phyloP scores from a whole-genome alignment of 1,140 invertebrate genomes.

The Bombus consobrinus region DNA sequence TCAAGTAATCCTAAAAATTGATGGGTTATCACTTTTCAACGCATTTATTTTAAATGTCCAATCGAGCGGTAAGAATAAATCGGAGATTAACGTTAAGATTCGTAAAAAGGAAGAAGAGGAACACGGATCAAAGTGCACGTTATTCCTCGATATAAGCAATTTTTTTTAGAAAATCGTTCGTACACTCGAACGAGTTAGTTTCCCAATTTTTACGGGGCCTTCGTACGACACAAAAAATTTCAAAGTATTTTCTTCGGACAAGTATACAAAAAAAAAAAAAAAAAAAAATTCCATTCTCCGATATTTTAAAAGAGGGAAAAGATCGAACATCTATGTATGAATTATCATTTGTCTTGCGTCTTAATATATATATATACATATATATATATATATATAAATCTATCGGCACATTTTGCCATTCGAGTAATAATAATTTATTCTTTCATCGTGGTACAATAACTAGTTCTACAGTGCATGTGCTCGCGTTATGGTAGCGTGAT shows the following conservation, averaged over 20 bases:
- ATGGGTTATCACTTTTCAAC: neutral
- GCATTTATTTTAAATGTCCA: neutral
- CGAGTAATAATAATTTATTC: constrained; percentile 32
- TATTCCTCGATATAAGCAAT: neutral
- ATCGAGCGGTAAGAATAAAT: neutral
- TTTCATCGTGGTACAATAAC: constrained; percentile 42
- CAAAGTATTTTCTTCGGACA: constrained; percentile 42
- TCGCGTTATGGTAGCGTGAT: constrained; percentile 56
- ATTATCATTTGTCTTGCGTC: constrained; percentile 37
- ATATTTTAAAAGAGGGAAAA: neutral
- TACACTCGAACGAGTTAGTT: constrained; percentile 14
- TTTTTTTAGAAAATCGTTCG: constrained; percentile 27
- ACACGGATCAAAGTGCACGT: neutral
- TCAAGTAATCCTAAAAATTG: neutral
- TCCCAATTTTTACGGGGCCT: constrained; percentile 52
- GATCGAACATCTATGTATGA: neutral
- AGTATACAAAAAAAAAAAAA: neutral
- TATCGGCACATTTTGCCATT: constrained; percentile 40
- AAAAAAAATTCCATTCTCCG: constrained; percentile 16
- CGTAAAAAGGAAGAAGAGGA: too few species aligned
- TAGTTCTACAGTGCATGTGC: constrained; percentile 52
- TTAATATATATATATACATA: constrained; percentile 23
- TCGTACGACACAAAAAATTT: constrained; percentile 44
- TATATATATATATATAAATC: constrained; percentile 13
- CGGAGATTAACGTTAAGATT: neutral